phyloP scores from a whole-genome alignment of 2,113 vertebrate genomes.

The Cynopterus brachyotis region DNA sequence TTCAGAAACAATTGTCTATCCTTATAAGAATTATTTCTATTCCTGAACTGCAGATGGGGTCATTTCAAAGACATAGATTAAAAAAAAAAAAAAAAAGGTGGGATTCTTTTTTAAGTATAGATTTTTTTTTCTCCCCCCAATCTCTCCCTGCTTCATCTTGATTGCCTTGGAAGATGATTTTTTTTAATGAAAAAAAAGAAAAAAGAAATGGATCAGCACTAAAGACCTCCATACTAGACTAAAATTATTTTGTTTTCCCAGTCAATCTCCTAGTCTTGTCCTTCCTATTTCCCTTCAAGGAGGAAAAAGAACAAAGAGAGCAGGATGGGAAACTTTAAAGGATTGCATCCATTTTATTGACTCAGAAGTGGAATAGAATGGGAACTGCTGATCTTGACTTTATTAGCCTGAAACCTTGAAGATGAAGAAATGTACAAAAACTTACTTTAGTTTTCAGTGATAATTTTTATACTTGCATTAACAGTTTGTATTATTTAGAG shows the following conservation, averaged over 20 bases:
- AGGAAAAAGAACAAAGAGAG: background rate
- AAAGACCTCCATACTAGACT: background rate
- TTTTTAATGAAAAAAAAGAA: background rate
- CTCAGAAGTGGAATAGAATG: too few species aligned
- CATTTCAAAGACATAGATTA: background rate
- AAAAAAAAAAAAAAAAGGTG: background rate
- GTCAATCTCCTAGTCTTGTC: background rate
- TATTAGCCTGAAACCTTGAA: background rate
- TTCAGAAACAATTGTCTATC: background rate
- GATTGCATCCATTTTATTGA: too few species aligned
- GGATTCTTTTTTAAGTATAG: slow-evolving; percentile 6
- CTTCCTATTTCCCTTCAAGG: background rate
- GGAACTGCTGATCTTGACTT: background rate
- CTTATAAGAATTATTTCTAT: background rate
- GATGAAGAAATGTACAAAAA: background rate
- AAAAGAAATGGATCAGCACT: background rate
- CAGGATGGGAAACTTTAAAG: background rate
- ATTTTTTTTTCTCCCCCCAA: background rate
- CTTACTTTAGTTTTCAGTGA: background rate
- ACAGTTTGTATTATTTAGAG: background rate
- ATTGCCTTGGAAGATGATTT: background rate
- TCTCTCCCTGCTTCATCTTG: background rate
- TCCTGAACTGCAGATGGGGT: background rate
- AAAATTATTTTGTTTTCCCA: background rate
- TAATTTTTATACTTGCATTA: background rate